Evolutionary conservation across 2,888 invertebrate genomes (phyloP).

Genomic region (Marasmarcha lunaedactyla): DNA sequence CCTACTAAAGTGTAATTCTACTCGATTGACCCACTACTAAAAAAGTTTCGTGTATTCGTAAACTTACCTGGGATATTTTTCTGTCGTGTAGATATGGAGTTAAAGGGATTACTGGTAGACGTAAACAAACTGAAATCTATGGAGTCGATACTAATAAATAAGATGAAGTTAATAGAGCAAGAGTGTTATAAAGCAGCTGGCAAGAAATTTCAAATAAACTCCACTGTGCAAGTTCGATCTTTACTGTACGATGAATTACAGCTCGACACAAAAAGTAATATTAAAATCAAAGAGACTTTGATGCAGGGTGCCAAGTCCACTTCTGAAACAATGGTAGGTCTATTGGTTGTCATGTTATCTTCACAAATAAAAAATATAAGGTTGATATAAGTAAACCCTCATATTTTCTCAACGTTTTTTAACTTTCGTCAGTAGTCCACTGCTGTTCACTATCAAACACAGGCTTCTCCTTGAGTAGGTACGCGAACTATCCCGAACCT

Average conservation of each 20-base stretch:
- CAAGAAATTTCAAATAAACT: slow-evolving; percentile 45
- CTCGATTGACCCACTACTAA: too few relatives aligned
- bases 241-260: slow-evolving; percentile 56
- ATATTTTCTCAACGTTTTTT: background rate
- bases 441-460: background rate
- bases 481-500: too few relatives aligned
- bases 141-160: slow-evolving; percentile 30
- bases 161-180: slow-evolving; percentile 34
- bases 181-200: slow-evolving; percentile 47
- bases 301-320: slow-evolving; percentile 50
- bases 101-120: slow-evolving; percentile 40
- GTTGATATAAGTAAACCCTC: too few relatives aligned
- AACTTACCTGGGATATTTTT: too few relatives aligned
- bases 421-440: background rate
- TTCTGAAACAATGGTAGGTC: slow-evolving; percentile 45
- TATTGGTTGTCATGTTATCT: too few relatives aligned
- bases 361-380: too few relatives aligned
- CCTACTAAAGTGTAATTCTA: too few relatives aligned
- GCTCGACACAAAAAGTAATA: slow-evolving; percentile 39
- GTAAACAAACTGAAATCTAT: slow-evolving; percentile 34
- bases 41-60: too few relatives aligned
- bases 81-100: slow-evolving; percentile 59
- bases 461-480: too few relatives aligned
- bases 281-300: slow-evolving; percentile 42
- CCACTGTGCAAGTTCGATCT: slow-evolving; percentile 43